phyloP scores from a whole-genome alignment of 2,797 vertebrate genomes.

The Meriones psammophilus region DNA sequence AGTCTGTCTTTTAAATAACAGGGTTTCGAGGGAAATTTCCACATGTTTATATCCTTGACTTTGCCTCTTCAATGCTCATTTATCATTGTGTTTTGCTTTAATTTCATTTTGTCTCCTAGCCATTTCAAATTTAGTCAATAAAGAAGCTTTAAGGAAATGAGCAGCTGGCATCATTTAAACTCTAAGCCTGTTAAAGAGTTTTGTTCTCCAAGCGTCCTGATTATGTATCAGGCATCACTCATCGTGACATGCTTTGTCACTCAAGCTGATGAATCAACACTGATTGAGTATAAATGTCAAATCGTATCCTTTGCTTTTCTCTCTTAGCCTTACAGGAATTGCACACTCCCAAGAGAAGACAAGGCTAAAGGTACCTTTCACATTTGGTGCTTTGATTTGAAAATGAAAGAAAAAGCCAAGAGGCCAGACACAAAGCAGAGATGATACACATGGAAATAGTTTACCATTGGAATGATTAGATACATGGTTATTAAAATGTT shows the following conservation, averaged over 20 bases:
- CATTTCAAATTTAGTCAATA: constrained; percentile 65
- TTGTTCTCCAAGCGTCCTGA: constrained; percentile 19
- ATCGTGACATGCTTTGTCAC: not conserved
- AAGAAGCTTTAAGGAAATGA: constrained; percentile 62
- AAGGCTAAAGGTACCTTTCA: not conserved
- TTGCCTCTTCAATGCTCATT: constrained; percentile 70
- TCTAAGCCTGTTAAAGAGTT: constrained; percentile 48
- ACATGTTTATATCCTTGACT: constrained; percentile 63
- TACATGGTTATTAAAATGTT: not conserved
- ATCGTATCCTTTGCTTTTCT: not conserved
- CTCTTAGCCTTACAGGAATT: not conserved
- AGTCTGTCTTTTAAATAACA: constrained; percentile 50
- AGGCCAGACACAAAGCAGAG: not conserved
- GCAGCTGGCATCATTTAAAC: constrained; percentile 65
- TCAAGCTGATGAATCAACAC: constrained; percentile 28
- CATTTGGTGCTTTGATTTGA: not conserved
- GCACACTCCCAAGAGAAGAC: not conserved
- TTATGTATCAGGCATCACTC: constrained; percentile 50
- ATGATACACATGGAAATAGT: no score
- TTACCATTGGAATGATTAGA: not conserved
- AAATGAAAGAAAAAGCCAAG: constrained; percentile 33
- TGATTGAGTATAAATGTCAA: constrained; percentile 58
- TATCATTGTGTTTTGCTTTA: constrained; percentile 59
- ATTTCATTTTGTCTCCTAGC: constrained; percentile 69
- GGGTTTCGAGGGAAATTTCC: constrained; percentile 60